phyloP scores from a whole-genome alignment of 1,140 invertebrate genomes.

The Brachionus koreanus region DNA sequence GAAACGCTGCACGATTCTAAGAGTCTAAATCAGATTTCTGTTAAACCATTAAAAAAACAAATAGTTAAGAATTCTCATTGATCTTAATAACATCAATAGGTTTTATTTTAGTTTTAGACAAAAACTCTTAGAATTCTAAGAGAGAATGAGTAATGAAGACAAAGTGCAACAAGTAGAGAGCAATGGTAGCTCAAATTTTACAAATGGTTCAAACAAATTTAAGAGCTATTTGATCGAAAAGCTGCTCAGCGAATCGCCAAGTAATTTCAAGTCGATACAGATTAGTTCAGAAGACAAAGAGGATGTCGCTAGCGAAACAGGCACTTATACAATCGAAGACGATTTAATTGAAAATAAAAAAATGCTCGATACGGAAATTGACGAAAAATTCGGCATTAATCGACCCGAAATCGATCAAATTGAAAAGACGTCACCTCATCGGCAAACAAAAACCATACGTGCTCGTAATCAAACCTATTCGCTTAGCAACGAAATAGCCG shows the following conservation, averaged over 20 bases:
- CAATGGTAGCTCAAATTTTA: neutral
- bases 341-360: neutral
- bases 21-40: neutral
- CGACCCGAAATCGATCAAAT: neutral
- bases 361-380: neutral
- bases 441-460: neutral
- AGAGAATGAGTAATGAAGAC: slow-evolving; percentile 17
- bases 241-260: neutral
- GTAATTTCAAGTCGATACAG: neutral
- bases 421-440: neutral
- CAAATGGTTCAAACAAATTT: neutral
- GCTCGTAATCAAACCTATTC: slow-evolving; percentile 13
- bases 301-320: neutral
- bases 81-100: neutral
- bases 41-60: neutral
- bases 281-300: neutral
- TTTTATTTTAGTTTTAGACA: neutral
- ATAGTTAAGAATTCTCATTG: neutral
- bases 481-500: neutral
- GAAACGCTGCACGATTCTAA: neutral
- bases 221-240: slow-evolving; percentile 21
- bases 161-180: neutral
- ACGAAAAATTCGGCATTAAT: slow-evolving; percentile 13
- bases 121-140: neutral
- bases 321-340: slow-evolving; percentile 24